These are phyloP conservation scores for Conomelus anceps DNA, from an alignment of 2,888 invertebrate genomes.

Conservation along the genomic window DNA sequence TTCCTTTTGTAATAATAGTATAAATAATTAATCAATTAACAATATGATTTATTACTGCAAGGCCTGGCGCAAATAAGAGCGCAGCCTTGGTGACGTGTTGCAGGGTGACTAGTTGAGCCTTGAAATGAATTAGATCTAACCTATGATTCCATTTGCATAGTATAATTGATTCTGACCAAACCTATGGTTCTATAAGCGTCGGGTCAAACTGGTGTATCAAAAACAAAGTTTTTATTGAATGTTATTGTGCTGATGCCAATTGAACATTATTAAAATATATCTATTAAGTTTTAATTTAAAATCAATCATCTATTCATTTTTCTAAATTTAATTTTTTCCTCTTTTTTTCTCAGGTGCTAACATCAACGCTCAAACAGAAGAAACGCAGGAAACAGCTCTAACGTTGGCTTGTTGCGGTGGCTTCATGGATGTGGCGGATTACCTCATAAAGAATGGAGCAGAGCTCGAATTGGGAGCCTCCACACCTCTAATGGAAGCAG, in stretches of 20 bases:
- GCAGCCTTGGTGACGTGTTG: too few species aligned
- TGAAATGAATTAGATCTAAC: too few species aligned
- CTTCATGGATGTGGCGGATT: conserved; percentile 91
- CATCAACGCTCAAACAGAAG: conserved; percentile 97
- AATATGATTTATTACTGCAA: too few species aligned
- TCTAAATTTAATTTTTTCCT: background rate
- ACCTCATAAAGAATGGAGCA: conserved; percentile 90
- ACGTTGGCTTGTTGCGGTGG: conserved; percentile 93
- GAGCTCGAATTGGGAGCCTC: conserved; percentile 92
- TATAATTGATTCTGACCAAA: too few species aligned
- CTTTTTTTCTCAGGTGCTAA: conserved; percentile 54
- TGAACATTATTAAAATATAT: background rate
- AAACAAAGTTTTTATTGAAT: background rate
- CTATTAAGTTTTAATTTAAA: background rate
- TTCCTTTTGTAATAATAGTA: too few species aligned
- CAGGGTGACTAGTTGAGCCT: too few species aligned
- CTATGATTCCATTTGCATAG: too few species aligned
- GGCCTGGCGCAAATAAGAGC: too few species aligned
- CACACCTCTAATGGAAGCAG: conserved; percentile 97
- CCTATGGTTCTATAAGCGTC: too few species aligned
- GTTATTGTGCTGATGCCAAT: background rate
- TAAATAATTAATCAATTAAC: too few species aligned
- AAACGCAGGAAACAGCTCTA: conserved; percentile 94
- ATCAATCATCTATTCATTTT: background rate
- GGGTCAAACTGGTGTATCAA: too few species aligned